These are phyloP conservation scores for Kryptopterus vitreolus DNA, from an alignment of 2,797 vertebrate species.

Conservation along the genomic window DNA sequence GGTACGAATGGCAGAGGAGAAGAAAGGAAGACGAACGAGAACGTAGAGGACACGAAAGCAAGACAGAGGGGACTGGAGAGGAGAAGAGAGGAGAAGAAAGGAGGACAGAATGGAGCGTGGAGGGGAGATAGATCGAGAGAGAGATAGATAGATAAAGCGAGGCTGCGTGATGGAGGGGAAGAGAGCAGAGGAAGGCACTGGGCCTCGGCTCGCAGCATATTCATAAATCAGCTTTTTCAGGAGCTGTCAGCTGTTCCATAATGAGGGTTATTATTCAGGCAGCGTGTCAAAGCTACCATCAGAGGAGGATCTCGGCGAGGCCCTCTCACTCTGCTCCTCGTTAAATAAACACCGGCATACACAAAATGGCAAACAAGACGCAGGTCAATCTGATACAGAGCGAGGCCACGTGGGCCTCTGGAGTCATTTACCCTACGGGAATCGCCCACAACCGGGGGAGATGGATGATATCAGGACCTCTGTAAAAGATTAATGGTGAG, in stretches of 20 bases:
- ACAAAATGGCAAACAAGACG: conserved; percentile 99
- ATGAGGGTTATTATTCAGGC: conserved; percentile 99
- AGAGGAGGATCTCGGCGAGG: conserved; percentile 94
- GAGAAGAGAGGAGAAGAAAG: conserved; percentile 8
- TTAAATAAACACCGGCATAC: conserved; percentile 99
- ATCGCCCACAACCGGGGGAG: conserved; percentile 85
- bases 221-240: conserved; percentile 99
- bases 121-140: neutral
- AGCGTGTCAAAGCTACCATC: conserved; percentile 99
- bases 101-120: neutral
- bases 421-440: conserved; percentile 99
- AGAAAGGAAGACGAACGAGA: neutral
- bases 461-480: conserved; percentile 92
- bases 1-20: conserved; percentile 43
- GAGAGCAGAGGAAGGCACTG: conserved; percentile 72
- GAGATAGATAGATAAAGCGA: neutral
- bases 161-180: conserved; percentile 17
- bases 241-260: conserved; percentile 97
- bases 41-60: neutral
- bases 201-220: conserved; percentile 86
- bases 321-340: conserved; percentile 99
- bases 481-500: conserved; percentile 87
- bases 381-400: conserved; percentile 98
- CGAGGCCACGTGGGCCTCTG: conserved; percentile 92
- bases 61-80: neutral